A percentile compares a stretch with the other conserved stretches of the same genome.
Conservation (phyloP, 1,140 invertebrate species). For the Telenomus remus region DNA sequence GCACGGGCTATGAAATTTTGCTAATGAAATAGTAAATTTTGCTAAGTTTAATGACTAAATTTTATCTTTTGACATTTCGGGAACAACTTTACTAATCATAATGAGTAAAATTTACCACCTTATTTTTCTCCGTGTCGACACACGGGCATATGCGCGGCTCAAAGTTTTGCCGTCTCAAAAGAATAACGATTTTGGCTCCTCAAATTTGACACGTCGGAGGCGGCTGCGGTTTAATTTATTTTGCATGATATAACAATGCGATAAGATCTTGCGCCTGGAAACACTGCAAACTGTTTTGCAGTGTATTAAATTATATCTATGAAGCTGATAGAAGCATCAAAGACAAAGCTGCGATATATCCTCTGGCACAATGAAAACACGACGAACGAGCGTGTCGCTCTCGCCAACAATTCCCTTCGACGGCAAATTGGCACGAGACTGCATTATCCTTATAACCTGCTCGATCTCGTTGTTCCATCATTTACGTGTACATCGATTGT, state of each 20-base stretch:
- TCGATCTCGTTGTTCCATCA: not conserved
- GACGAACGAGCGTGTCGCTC: constrained; percentile 47
- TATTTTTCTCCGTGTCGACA: too few relatives aligned
- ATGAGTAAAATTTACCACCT: too few relatives aligned
- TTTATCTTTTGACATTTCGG: too few relatives aligned
- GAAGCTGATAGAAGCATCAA: constrained; percentile 57
- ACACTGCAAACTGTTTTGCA: constrained; percentile 35
- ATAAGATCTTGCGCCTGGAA: constrained; percentile 44
- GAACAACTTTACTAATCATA: too few relatives aligned
- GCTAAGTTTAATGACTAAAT: too few relatives aligned
- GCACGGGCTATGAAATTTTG: too few relatives aligned
- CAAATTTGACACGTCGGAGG: constrained; percentile 21
- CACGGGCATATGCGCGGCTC: too few relatives aligned
- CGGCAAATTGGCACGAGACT: constrained; percentile 38
- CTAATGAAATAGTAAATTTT: too few relatives aligned
- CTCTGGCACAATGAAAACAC: constrained; percentile 38
- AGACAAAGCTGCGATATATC: constrained; percentile 55
- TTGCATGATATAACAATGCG: constrained; percentile 34
- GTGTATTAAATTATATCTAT: constrained; percentile 57
- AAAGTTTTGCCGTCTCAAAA: not conserved
- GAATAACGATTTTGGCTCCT: constrained; percentile 5
- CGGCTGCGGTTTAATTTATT: constrained; percentile 34
- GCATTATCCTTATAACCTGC: constrained; percentile 11
- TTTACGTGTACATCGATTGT: too few relatives aligned
- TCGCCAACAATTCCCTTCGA: constrained; percentile 34